Evolutionary conservation across 2,113 vertebrate genomes (phyloP).

Genomic region (Elgaria multicarinata): DNA sequence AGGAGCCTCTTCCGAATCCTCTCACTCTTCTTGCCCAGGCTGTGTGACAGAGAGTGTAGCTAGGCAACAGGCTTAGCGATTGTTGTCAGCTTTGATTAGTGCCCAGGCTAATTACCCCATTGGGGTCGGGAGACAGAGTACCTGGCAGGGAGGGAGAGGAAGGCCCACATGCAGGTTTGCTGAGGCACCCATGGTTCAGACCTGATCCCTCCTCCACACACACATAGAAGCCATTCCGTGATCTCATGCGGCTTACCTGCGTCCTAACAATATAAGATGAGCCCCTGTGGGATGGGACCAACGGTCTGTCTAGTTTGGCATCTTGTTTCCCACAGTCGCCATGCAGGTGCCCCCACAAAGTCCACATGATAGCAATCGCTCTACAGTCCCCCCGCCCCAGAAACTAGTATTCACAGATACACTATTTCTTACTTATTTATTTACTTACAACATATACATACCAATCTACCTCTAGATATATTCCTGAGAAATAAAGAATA

Average conservation of each 20-base stretch:
- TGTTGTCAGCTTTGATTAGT: slow-evolving; percentile 24
- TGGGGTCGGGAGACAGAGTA: not conserved
- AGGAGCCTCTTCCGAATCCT: not conserved
- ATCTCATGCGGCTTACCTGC: not conserved
- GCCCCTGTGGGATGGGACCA: not conserved
- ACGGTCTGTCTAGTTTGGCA: not conserved
- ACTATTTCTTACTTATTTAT: not conserved
- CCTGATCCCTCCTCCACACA: not conserved
- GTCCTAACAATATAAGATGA: not conserved
- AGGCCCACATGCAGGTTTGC: not conserved
- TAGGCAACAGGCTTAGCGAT: slow-evolving; percentile 14
- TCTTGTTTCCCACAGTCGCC: not conserved
- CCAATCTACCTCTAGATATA: too few species aligned
- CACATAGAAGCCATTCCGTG: not conserved
- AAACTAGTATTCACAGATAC: not conserved
- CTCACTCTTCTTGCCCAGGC: not conserved
- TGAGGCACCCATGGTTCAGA: not conserved
- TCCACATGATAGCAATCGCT: not conserved
- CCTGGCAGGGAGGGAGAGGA: not conserved
- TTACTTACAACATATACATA: too few species aligned
- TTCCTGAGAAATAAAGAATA: too few species aligned
- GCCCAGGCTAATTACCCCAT: not conserved
- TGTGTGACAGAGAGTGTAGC: not conserved
- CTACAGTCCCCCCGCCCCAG: not conserved
- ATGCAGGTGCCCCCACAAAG: not conserved